Evolutionary conservation across 2,888 invertebrate genomes (phyloP).

Genomic region (Mamestra brassicae): DNA sequence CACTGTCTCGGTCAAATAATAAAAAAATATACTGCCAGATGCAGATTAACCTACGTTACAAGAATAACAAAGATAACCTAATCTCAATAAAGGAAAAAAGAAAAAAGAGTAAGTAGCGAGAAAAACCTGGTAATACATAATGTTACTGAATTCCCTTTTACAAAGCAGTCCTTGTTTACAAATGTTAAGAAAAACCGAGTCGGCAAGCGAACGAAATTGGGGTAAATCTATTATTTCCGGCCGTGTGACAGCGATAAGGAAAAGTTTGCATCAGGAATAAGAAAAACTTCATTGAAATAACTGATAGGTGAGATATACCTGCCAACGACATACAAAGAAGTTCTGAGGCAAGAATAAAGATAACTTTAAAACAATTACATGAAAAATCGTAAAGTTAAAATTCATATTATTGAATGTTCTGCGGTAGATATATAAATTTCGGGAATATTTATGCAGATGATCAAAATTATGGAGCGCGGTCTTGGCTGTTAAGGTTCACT

Average conservation of each 20-base stretch:
- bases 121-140: constrained; percentile 43
- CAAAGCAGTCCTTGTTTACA: constrained; percentile 52
- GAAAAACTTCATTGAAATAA: constrained; percentile 27
- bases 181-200: constrained; percentile 44
- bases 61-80: constrained; percentile 28
- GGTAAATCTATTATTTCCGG: constrained; percentile 44
- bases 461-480: constrained; percentile 6
- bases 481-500: not conserved
- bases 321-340: not conserved
- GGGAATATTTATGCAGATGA: constrained; percentile 8
- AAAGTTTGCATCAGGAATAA: constrained; percentile 37
- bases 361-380: constrained; percentile 25
- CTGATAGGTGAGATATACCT: constrained; percentile 9
- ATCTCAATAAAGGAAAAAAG: constrained; percentile 34
- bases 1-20: not conserved
- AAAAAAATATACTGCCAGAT: not conserved
- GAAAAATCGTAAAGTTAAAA: constrained; percentile 12
- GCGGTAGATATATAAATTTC: constrained; percentile 13
- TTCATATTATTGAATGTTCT: constrained; percentile 26
- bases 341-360: constrained; percentile 1
- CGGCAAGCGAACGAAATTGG: constrained; percentile 37
- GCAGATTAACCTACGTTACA: constrained; percentile 1
- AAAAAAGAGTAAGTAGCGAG: constrained; percentile 17
- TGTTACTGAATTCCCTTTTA: constrained; percentile 37
- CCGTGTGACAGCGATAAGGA: constrained; percentile 26